These are phyloP conservation scores for Chalcosyrphus nemorum DNA, from an alignment of 2,888 invertebrate genomes.

Conservation along the genomic window DNA sequence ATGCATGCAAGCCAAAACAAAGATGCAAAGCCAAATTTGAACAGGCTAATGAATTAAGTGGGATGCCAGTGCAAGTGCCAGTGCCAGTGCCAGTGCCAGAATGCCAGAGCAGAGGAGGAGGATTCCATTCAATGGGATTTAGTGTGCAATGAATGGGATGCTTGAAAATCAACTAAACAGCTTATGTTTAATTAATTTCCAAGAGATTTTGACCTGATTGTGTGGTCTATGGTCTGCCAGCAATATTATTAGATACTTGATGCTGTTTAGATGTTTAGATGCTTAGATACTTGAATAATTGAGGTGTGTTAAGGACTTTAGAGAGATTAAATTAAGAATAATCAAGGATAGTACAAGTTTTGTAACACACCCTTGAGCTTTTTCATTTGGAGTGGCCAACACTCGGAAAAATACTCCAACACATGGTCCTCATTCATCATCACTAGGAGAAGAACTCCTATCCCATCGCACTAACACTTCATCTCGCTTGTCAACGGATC, in stretches of 20 bases:
- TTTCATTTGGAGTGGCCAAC: too few species aligned
- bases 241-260: not conserved
- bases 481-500: slow-evolving; percentile 61
- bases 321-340: not conserved
- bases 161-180: slow-evolving; percentile 48
- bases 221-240: not conserved
- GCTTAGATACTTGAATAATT: not conserved
- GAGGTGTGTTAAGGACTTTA: not conserved
- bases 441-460: too few species aligned
- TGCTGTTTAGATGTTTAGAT: not conserved
- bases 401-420: too few species aligned
- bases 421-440: too few species aligned
- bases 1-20: slow-evolving; percentile 38
- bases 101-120: too few species aligned
- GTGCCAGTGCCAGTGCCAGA: too few species aligned
- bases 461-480: slow-evolving; percentile 29
- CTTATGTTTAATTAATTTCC: slow-evolving; percentile 69
- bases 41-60: slow-evolving; percentile 70
- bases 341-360: too few species aligned
- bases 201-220: slow-evolving; percentile 59
- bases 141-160: slow-evolving; percentile 43
- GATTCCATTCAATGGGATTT: slow-evolving; percentile 53
- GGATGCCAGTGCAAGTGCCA: not conserved
- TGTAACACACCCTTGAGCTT: too few species aligned
- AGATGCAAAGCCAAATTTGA: slow-evolving; percentile 67